These are phyloP conservation scores for Accipiter cooperii DNA, from an alignment of 2,113 vertebrate species.

Conservation along the genomic window DNA sequence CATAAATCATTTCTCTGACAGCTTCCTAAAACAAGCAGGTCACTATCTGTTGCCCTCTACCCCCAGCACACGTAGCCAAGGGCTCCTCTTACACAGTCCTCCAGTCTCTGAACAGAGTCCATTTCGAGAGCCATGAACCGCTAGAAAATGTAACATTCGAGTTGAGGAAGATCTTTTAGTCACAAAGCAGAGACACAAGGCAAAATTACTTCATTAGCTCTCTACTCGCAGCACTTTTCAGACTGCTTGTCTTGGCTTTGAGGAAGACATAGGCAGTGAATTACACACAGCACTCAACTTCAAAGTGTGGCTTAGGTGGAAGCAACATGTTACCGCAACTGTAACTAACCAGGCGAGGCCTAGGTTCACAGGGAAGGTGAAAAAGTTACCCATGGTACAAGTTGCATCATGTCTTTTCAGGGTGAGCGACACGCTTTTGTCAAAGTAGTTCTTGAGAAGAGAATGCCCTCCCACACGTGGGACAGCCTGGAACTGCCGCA, in stretches of 20 bases:
- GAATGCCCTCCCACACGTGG: neutral
- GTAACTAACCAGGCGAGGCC: fast-evolving
- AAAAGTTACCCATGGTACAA: neutral
- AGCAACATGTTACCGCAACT: fast-evolving
- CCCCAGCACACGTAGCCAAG: fast-evolving
- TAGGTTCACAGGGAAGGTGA: neutral
- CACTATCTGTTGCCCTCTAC: neutral
- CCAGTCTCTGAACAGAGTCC: neutral
- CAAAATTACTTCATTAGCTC: neutral
- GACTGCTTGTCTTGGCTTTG: neutral
- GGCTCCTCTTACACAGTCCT: neutral
- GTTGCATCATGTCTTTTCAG: neutral
- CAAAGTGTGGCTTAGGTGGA: fast-evolving
- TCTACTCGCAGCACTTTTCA: neutral
- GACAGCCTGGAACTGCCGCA: neutral
- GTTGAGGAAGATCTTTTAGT: neutral
- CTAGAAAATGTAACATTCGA: neutral
- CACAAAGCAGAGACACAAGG: neutral
- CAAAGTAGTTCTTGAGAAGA: neutral
- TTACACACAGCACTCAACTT: neutral
- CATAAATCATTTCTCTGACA: neutral
- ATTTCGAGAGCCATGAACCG: neutral
- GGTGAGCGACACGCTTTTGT: fast-evolving
- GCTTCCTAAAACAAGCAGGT: neutral
- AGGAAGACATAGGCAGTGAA: neutral